Evolutionary conservation across 53 echinoderm and acorn worm species (phyloP).

Genomic region (Temnopleurus reevesii): DNA sequence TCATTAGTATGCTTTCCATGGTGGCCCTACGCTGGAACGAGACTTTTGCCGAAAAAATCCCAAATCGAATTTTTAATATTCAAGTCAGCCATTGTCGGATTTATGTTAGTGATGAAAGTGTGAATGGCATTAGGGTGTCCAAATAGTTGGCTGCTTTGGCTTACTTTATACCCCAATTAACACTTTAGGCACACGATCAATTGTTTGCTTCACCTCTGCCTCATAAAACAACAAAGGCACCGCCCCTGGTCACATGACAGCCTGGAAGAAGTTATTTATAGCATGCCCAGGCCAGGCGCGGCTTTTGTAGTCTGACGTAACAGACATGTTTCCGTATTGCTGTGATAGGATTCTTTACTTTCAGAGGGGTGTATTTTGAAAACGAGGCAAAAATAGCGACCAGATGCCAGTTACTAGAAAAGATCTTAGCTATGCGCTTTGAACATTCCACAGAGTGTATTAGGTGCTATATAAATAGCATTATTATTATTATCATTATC

Average conservation of each 20-base stretch:
- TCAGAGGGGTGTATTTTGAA: too few species aligned
- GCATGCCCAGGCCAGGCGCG: conserved; percentile 55
- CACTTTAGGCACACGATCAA: conserved; percentile 21
- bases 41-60: too few species aligned
- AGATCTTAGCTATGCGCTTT: too few species aligned
- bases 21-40: too few species aligned
- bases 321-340: background rate
- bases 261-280: conserved; percentile 33
- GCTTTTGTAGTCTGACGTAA: background rate
- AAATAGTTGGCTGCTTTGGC: background rate
- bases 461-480: too few species aligned
- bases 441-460: too few species aligned
- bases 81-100: too few species aligned
- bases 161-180: conserved; percentile 19
- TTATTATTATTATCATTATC: too few species aligned
- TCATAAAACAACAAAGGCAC: conserved; percentile 45
- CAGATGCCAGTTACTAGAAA: too few species aligned
- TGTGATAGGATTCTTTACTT: background rate
- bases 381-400: too few species aligned
- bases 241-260: conserved; percentile 56
- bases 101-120: background rate
- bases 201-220: conserved; percentile 27
- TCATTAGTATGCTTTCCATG: too few species aligned
- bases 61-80: too few species aligned
- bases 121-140: background rate